phyloP scores from a whole-genome alignment of 1,140 invertebrate species.

The Parapsyche elsis region DNA sequence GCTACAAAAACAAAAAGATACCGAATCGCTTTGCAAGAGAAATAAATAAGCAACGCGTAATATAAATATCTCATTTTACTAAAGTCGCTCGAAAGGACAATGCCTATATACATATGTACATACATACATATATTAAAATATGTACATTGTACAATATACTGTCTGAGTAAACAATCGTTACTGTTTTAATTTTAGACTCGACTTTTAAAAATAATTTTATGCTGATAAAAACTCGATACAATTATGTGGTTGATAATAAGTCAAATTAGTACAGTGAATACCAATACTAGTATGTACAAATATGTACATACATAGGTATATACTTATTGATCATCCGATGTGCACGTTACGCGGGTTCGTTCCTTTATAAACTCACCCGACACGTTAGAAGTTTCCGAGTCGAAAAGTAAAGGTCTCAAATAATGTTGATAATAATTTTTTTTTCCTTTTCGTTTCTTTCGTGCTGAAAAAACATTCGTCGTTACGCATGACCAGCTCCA shows the following conservation, averaged over 20 bases:
- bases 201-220: not conserved
- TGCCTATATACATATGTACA: not conserved
- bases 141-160: too few relatives aligned
- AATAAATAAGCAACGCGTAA: not conserved
- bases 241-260: too few relatives aligned
- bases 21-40: not conserved
- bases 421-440: not conserved
- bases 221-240: not conserved
- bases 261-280: not conserved
- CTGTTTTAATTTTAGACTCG: too few relatives aligned
- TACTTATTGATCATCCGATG: not conserved
- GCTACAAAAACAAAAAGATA: not conserved
- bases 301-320: not conserved
- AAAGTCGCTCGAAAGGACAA: too few relatives aligned
- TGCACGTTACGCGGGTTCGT: not conserved
- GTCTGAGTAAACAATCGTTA: too few relatives aligned
- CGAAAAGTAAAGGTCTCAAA: not conserved
- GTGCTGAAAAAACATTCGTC: slow-evolving; percentile 31
- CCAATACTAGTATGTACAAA: not conserved
- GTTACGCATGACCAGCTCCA: slow-evolving; percentile 23
- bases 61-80: not conserved
- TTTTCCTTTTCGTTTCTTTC: not conserved
- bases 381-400: not conserved
- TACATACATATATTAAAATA: not conserved
- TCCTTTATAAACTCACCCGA: not conserved